Conservation (phyloP, 2,888 invertebrate species). For the Alloscopus bannaensis region DNA sequence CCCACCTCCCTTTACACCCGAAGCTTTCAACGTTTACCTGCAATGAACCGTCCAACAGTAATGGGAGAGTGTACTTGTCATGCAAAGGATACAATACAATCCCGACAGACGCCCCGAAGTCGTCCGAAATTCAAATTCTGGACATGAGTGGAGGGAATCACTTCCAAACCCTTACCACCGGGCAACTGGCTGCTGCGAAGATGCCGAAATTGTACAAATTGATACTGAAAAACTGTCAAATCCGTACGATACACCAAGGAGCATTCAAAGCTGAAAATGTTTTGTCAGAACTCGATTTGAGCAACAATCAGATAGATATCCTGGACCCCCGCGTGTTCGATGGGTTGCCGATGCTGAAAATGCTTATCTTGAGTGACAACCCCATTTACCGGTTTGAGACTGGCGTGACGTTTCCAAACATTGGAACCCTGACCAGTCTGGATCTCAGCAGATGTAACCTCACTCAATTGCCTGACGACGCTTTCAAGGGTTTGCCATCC, state of each 20-base stretch:
- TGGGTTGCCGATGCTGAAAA: not conserved
- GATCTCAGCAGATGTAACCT: slow-evolving; percentile 8
- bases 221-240: slow-evolving; percentile 37
- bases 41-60: not conserved
- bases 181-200: slow-evolving; percentile 1
- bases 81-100: slow-evolving; percentile 28
- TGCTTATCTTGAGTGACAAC: slow-evolving; percentile 1
- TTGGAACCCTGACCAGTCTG: not conserved
- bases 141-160: slow-evolving; percentile 30
- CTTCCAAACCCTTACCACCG: slow-evolving; percentile 24
- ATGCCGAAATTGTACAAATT: not conserved
- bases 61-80: not conserved
- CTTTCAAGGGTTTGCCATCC: slow-evolving; percentile 6
- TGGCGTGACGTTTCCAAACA: slow-evolving; percentile 3
- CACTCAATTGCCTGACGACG: slow-evolving; percentile 4
- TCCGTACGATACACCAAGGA: slow-evolving; percentile 19
- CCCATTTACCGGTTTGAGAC: slow-evolving; percentile 28
- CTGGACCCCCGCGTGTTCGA: slow-evolving; percentile 36
- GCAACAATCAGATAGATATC: slow-evolving; percentile 28
- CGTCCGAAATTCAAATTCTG: not conserved
- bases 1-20: not conserved
- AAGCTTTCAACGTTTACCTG: not conserved
- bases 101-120: slow-evolving; percentile 18
- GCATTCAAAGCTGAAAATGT: slow-evolving; percentile 14
- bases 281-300: slow-evolving; percentile 17